Evolutionary conservation across 2,888 invertebrate species (phyloP), one percentile per base, ranked within the genome.

Genomic region (Glomeris marginata): DNA sequence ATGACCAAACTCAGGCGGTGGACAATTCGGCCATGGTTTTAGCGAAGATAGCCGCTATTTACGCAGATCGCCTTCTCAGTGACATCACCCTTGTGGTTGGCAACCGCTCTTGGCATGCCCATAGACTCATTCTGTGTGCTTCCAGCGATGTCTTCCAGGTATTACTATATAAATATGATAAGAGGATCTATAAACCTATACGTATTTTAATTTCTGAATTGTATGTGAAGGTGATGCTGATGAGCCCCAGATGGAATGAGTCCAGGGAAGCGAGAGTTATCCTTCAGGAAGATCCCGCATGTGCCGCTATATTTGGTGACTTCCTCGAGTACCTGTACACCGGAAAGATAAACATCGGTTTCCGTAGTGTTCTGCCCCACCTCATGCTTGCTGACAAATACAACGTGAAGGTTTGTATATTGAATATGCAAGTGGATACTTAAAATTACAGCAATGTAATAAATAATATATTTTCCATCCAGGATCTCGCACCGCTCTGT

Each of bases 141-240:
- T 87, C 85, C 58, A 91, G 91, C 67, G 92, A 92, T 71, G 92
- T 94, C 43, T 92, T 94, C 66, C 87, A 88, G 74, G 88, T 86
- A 68, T 59, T 5, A 28, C 3, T 28, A 28, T 5, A 5, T n/a
- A n/a, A n/a, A 5, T 28, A 3, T 21, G 38, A 8, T 18, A 38
- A 45, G 8, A 28, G 28, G 28, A 8, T 6, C 28, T 13, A 18
- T 20, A 20, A 15, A 43, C 10, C 11, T 15, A n/a, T 21, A 20
- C 8, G 3, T 28, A 28, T 28, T 5, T 3, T 28, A 28, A 28
- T 28, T 28, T 28, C 8, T 28, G 3, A 28, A 13, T 8, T 11
- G 18, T 36, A 21, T 49, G 41, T 16, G n/a, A 58, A 84, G 81
- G 82, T 84, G n/a, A 94, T 94, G 94, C 69, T 94, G 41, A 90